Base-by-base conservation (phyloP, 2,888 invertebrate genomes). In the Pollenia labialis region DNA sequence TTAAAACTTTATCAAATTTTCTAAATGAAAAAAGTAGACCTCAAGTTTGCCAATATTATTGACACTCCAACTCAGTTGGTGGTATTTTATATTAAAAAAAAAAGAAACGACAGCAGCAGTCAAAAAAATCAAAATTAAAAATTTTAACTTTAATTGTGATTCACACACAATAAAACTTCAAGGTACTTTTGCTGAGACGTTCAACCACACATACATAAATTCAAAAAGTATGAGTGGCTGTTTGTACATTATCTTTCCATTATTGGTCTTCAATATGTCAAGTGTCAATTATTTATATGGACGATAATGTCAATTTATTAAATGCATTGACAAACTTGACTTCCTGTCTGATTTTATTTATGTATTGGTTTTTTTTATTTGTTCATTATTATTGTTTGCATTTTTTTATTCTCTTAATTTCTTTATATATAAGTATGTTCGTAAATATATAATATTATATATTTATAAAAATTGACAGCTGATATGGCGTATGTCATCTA, bases 51-150 rank as follows among this genome's bases (percentile, higher is more conserved):
- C 76, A 80, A 81, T 68, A 89, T 89, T 91, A 91, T 91, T 91
- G 91, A 90, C 91, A 91, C 91, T 91, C 89, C 87, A 91, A 89
- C 91, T 89, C 91, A 90, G 91, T 90, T 90, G 91, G 91, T 91
- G 91, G 91, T 89, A 91, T 91, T 91, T 91, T 90, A 91, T 91
- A 91, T 80, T 89, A 90, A 89, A 89, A 89, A 89, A 89, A 89
- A 89, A 89, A 89, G 88, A 89, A 82, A 88, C 83, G 46, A 50
- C 64, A 81, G 56, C 81, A 85, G 64, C 64, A 79, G 79, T 75
- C 80, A 80, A 82, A 71, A 32, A 76, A 77, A 81, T 74, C 52
- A 76, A 62, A 69, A 81, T 81, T 60, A 72, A 76, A 56, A 42
- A 46, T 56, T 68, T 81, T 66, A 14, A 87, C 66, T 83, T 74